Base-by-base conservation (phyloP, 2,113 vertebrate genomes). In the Aleadryas rufinucha region DNA sequence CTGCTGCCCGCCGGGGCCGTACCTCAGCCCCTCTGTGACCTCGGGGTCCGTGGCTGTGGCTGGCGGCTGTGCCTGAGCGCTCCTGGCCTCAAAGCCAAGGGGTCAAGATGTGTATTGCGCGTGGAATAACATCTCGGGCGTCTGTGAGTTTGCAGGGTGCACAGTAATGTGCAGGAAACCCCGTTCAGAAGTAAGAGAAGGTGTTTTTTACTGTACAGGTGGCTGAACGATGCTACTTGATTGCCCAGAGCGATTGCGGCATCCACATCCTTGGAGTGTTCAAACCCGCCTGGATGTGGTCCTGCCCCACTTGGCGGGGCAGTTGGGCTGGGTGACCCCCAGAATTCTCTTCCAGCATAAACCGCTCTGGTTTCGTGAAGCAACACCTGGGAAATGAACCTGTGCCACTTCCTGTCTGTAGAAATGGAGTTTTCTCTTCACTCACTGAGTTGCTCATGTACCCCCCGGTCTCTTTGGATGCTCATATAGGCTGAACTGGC, bases 161-260 rank as follows among this genome's bases (percentile, higher is more conserved):
- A 4, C 42, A 12, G 3, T 4, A 31, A 10, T 20, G 2, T 6
- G 41, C 10, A 28, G 52, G 31, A n/a, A 20, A 6, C 11, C 6
- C 11, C 5, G 0, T 24, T 49, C n/a, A 16, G 12, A 23, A 16
- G 2, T 3, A 3, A 14, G 23, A 22, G 19, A 20, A 49, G 18
- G 28, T 15, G 2, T 0, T 1, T 44, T 50, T 68, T 21, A 2
- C 30, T 33, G 17, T 5, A 1, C 10, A 23, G 19, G 7, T 23
- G 59, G 2, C 5, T 5, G 47, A 9, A 3, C 2, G 18, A 22
- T 16, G 49, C 11, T 60, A 2, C 15, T 3, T 2, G 45, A 15
- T 16, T 39, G 56, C 31, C 12, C 37, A 2, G 30, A 11, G 65
- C 1, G 1, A 14, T 6, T 41, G 27, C 2, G 37, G 45, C 7